Evolutionary conservation across 2,113 vertebrate genomes (phyloP).

Genomic region (Echinops telfairi): DNA sequence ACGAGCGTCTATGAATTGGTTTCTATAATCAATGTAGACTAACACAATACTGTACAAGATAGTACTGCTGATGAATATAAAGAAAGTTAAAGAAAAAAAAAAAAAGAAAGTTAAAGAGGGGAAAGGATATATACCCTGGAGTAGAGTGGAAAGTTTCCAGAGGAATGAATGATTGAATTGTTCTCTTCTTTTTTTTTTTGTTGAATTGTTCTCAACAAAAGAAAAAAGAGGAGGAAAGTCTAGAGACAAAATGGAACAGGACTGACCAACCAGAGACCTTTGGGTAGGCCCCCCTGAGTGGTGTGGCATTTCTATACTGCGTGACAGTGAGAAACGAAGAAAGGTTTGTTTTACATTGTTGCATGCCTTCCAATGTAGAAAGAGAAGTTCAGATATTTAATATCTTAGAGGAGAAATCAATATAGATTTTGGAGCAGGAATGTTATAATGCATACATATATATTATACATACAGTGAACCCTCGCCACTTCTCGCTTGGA

Average conservation of each 20-base stretch:
- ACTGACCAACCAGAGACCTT: too few species aligned
- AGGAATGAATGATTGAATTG: background rate
- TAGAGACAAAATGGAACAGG: background rate
- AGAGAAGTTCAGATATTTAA: background rate
- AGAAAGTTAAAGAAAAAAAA: constrained; percentile 41
- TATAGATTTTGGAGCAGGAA: background rate
- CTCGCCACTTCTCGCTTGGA: too few species aligned
- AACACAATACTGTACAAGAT: background rate
- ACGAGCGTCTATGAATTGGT: too few species aligned
- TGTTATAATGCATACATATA: too few species aligned
- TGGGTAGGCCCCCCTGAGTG: background rate
- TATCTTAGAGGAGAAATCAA: background rate
- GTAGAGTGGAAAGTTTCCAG: background rate
- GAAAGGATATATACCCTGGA: background rate
- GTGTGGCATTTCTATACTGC: background rate
- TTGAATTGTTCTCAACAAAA: background rate
- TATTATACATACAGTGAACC: too few species aligned
- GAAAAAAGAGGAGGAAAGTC: background rate
- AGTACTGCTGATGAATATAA: background rate
- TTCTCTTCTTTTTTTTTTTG: too few species aligned
- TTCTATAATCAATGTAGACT: too few species aligned
- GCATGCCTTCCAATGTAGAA: background rate
- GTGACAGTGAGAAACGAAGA: background rate
- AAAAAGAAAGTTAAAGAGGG: constrained; percentile 26
- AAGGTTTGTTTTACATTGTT: background rate